Base-by-base conservation (phyloP, 1,140 invertebrate genomes). In the Drosophila lacteicornis region DNA sequence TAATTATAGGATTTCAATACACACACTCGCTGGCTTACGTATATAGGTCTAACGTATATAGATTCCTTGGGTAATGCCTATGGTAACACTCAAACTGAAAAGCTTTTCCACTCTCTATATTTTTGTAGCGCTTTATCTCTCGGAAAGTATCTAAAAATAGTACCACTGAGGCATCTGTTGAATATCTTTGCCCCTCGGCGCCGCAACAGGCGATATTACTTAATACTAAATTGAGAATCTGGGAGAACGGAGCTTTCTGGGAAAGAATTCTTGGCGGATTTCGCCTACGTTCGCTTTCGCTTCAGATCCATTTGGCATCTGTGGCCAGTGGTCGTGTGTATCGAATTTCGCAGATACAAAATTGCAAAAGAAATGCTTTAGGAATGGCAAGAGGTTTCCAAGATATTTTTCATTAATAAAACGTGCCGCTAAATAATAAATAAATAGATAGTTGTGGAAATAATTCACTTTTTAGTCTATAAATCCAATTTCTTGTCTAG, bases 81-180 rank as follows among this genome's bases (percentile, higher is more conserved):
- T 55, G 45, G 53, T 63, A 57, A 45, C 40, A 56, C 53, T 25
- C 13, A 53, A 33, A 51, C 50, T 19, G 50, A 53, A 53, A 61
- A 75, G 80, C 75, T 84, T 53, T 30, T 15, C 63, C 33, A 46
- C 78, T 69, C 70, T 69, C 62, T 15, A 12, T 38, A 3, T 6
- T 33, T 30, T 30, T 27, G 30, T 27, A 12, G 25, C 19, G 27
- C 12, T 56, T 49, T 58, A 53, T 70, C 33, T 71, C 65, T 71
- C 12, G 45, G 22, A 30, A 47, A 62, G 15, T 58, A 22, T 60
- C 84, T 83, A 83, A 75, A 87, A 83, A 87, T 87, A 87, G 61
- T 40, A 13, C 12, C 19, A 8, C 38, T 17, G 25, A 45, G 71
- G 84, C 80, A 87, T 83, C 80, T 88, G 84, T 88, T 87, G 73